These are phyloP conservation scores for Pseudobourletiella spinata DNA, from an alignment of 1,140 invertebrate genomes.

Conservation along the genomic window DNA sequence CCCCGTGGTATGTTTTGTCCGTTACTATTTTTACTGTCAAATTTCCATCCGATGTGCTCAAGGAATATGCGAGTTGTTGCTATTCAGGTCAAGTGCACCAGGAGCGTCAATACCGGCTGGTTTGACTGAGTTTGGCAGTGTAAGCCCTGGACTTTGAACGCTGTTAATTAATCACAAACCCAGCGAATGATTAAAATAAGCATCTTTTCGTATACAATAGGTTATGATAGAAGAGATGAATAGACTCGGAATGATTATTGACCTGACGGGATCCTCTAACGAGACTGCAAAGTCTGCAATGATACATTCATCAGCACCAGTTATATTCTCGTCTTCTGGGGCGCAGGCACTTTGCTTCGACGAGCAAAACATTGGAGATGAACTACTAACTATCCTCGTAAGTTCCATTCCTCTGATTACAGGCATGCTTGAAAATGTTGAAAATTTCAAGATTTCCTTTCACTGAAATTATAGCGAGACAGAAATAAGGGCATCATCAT, in stretches of 20 bases:
- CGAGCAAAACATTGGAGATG: slow-evolving; percentile 53
- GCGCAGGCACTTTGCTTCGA: slow-evolving; percentile 48
- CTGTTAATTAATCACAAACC: no score
- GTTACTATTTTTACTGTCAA: neutral
- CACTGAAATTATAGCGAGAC: no score
- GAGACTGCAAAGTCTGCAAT: slow-evolving; percentile 43
- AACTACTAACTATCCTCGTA: slow-evolving; percentile 48
- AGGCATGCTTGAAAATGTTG: no score
- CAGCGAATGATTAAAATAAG: no score
- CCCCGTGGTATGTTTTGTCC: slow-evolving; percentile 45
- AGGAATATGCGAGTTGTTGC: neutral
- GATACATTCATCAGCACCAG: slow-evolving; percentile 45
- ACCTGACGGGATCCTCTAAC: slow-evolving; percentile 52
- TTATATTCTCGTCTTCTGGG: slow-evolving; percentile 58
- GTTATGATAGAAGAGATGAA: slow-evolving; percentile 40
- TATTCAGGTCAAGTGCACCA: no score
- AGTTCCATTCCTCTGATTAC: slow-evolving; percentile 22
- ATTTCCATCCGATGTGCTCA: neutral
- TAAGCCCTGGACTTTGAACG: no score
- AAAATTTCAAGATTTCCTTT: no score
- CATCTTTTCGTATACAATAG: no score
- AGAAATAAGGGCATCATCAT: slow-evolving; percentile 46
- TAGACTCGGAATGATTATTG: slow-evolving; percentile 55
- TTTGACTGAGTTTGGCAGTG: no score
- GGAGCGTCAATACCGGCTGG: no score